phyloP scores from a whole-genome alignment of 2,888 invertebrate genomes.

The Sminthurides aquaticus region DNA sequence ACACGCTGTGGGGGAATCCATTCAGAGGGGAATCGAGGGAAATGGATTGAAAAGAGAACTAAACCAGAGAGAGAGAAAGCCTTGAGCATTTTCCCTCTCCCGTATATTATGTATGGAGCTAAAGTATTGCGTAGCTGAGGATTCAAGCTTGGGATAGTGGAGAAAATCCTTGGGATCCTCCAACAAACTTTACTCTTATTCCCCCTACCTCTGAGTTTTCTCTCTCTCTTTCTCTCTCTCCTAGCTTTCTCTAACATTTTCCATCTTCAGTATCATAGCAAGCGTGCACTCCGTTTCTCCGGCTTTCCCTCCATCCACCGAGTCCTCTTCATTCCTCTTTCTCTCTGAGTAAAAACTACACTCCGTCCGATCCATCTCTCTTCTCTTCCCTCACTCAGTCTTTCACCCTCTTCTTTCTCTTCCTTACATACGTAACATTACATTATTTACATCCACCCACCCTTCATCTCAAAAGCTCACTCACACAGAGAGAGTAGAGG shows the following conservation, averaged over 20 bases:
- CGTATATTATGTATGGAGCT: no score
- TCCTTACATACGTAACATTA: constrained; percentile 4
- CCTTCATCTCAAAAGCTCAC: neutral
- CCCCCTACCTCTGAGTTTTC: no score
- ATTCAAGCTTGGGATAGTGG: no score
- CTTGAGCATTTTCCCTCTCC: neutral
- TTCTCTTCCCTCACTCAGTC: neutral
- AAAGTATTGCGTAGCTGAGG: no score
- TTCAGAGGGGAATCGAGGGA: constrained; percentile 26
- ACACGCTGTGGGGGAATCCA: constrained; percentile 17
- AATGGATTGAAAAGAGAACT: constrained; percentile 40
- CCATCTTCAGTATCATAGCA: no score
- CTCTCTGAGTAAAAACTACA: neutral
- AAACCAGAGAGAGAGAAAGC: constrained; percentile 20
- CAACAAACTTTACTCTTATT: no score
- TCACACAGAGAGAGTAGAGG: neutral
- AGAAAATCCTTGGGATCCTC: no score
- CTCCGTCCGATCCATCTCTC: neutral
- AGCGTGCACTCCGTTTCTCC: no score
- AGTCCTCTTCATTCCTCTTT: neutral
- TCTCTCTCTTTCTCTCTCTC: no score
- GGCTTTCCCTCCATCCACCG: neutral
- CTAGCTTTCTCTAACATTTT: no score
- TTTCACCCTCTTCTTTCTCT: neutral
- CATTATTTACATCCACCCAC: constrained; percentile 7